These are phyloP conservation scores for Peromyscus nudipes DNA, from an alignment of 2,797 vertebrate species.

Conservation along the genomic window DNA sequence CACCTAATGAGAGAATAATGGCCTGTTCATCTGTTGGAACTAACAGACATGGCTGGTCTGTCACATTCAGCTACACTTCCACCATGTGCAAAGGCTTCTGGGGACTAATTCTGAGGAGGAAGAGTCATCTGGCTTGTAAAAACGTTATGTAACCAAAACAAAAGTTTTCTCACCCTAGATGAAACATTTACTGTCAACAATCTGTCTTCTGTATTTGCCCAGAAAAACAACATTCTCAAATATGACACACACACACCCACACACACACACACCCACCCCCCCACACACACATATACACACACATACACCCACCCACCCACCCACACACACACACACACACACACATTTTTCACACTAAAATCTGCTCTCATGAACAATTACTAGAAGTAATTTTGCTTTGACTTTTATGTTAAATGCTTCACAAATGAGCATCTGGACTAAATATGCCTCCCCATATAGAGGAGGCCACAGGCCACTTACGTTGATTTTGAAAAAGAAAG, in stretches of 20 bases:
- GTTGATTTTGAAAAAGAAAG: conserved; percentile 41
- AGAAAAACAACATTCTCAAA: conserved; percentile 45
- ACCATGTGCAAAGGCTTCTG: conserved; percentile 63
- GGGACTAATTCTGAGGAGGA: conserved; percentile 76
- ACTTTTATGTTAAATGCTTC: conserved; percentile 62
- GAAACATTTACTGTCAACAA: conserved; percentile 81
- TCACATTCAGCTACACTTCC: conserved; percentile 74
- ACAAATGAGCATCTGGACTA: conserved; percentile 68
- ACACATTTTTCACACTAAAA: conserved; percentile 58
- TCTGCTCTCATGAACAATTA: conserved; percentile 67
- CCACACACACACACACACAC: background rate
- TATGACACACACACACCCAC: background rate
- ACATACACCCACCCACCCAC: background rate
- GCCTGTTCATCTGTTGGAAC: conserved; percentile 64
- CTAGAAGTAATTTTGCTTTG: conserved; percentile 57
- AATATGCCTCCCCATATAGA: background rate
- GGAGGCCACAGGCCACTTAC: background rate
- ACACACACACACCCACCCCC: conserved; percentile 40
- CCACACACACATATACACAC: background rate
- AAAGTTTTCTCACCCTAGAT: conserved; percentile 78
- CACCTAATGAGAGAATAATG: conserved; percentile 43
- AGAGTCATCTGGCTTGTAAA: conserved; percentile 81
- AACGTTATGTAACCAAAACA: conserved; percentile 79
- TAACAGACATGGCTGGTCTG: conserved; percentile 69
- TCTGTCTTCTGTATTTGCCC: conserved; percentile 79